Base-by-base conservation (phyloP, 2,888 invertebrate species). In the Pyrochroa serraticornis region DNA sequence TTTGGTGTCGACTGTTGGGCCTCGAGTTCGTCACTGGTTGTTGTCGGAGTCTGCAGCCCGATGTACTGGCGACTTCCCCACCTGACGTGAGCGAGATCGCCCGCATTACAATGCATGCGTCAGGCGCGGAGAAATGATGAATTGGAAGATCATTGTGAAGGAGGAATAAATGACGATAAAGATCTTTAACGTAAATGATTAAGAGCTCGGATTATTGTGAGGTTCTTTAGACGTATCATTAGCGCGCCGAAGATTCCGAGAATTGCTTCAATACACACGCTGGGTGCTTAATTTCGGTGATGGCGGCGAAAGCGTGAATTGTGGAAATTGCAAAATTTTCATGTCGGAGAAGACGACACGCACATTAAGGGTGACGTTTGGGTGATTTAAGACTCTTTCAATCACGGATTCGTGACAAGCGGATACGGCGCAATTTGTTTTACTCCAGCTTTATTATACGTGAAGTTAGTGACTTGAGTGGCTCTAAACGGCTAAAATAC, bases 121-220 rank as follows among this genome's bases (percentile, higher is more conserved):
- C 70, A 68, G 68, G 65, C 68, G 72, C 63, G 69, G 62, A 69
- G 71, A 72, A 70, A 74, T 75, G 75, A 75, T 75, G 74, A 73
- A 75, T 75, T 68, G 72, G 70, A 67, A 65, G 71, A 67, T 64
- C 67, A 63, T 66, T 68, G 71, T 68, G 71, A 73, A 72, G 73
- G 73, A 68, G 73, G 73, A 74, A 73, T 74, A 73, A 73, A 73
- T 70, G 71, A 68, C 64, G 72, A 72, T 71, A 70, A 66, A 71
- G 72, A 74, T 74, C 72, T 73, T 67, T 65, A 57, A 65, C 58
- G 68, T 65, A 65, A 71, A 70, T 69, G 71, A 72, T 70, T 72
- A 71, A 72, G 70, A 71, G 71, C 66, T 71, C 63, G 71, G 60
- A 68, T 70, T 68, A 69, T 71, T 72, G 65, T 70, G 71, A 70